A percentile compares a stretch with the other conserved stretches of the same genome.
Conservation (phyloP, 2,113 vertebrate species). For the Crypturellus undulatus region DNA sequence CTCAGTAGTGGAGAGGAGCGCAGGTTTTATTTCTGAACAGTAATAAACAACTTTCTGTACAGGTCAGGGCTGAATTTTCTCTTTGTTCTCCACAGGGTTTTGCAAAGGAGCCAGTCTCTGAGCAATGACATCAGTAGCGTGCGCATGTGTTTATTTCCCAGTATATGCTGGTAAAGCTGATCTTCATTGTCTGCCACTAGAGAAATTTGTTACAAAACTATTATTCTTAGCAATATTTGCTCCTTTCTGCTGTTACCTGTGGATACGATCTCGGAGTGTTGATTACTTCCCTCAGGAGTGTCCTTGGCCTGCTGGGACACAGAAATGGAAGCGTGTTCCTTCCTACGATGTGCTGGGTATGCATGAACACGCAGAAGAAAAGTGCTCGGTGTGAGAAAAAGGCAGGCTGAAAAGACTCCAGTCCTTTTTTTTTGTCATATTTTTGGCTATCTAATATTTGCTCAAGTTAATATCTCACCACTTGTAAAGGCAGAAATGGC, state of each 20-base stretch:
- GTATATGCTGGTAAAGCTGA: rapidly evolving
- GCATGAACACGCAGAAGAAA: rapidly evolving
- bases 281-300: not conserved
- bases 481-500: not conserved
- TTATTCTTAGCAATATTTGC: not conserved
- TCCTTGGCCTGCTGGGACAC: not conserved
- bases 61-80: not conserved
- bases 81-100: not conserved
- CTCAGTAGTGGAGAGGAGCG: not conserved
- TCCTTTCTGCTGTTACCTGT: not conserved
- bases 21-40: not conserved
- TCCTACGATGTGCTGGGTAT: rapidly evolving
- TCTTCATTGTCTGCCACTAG: not conserved
- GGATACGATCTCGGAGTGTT: not conserved
- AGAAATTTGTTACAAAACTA: not conserved
- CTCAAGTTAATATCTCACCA: not conserved
- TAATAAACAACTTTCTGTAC: not conserved
- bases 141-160: rapidly evolving
- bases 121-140: no score
- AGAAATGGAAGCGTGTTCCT: rapidly evolving
- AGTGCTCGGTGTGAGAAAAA: not conserved
- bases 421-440: not conserved
- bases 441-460: rapidly evolving
- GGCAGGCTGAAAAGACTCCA: not conserved
- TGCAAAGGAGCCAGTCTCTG: not conserved